phyloP scores from a whole-genome alignment of 2,113 vertebrate genomes.

The Lophochroa leadbeateri region DNA sequence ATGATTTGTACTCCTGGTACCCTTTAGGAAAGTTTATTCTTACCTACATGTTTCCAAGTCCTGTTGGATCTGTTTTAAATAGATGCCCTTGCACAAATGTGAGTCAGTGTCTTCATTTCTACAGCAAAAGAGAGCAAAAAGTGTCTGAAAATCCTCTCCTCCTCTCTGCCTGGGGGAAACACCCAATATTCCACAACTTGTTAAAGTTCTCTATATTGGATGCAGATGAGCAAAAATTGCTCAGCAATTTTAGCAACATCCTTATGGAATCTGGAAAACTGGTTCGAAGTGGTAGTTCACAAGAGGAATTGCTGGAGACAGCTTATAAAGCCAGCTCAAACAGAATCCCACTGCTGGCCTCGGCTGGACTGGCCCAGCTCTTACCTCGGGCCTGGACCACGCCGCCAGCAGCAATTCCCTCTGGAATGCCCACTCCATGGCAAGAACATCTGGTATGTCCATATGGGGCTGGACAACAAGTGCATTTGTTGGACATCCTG shows the following conservation, averaged over 20 bases:
- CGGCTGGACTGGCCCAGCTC: not conserved
- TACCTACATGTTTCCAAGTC: not conserved
- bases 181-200: not conserved
- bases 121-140: not conserved
- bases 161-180: not conserved
- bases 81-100: not conserved
- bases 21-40: not conserved
- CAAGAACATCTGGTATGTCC: not conserved
- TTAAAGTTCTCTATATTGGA: not conserved
- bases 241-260: slow-evolving; percentile 1
- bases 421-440: not conserved
- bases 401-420: not conserved
- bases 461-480: not conserved
- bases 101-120: not conserved
- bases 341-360: not conserved
- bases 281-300: not conserved
- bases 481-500: not conserved
- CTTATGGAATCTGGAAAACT: not conserved
- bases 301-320: not conserved
- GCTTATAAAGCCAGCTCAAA: not conserved
- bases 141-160: not conserved
- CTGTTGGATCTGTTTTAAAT: not conserved
- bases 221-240: slow-evolving; percentile 9
- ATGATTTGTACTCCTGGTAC: not conserved
- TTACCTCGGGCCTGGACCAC: not conserved